Conservation (phyloP, 2,113 vertebrate species). For the Tychaedon coryphoeus region DNA sequence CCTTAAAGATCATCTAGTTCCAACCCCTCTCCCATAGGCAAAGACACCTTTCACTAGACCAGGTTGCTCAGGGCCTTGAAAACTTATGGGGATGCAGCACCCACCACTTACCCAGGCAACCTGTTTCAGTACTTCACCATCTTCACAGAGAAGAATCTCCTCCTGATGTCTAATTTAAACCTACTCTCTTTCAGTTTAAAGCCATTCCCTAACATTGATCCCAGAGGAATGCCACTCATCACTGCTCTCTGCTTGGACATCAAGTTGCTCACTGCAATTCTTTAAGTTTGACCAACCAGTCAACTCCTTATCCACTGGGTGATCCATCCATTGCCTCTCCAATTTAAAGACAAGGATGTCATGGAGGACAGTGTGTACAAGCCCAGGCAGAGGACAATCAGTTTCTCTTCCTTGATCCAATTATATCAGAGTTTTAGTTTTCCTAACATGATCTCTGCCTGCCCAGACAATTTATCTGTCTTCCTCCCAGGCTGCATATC, state of each 20-base stretch:
- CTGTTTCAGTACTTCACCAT: not conserved
- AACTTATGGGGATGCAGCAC: not conserved
- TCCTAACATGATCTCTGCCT: not conserved
- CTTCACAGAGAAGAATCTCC: not conserved
- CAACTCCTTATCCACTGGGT: not conserved
- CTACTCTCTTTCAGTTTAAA: not conserved
- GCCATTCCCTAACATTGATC: not conserved
- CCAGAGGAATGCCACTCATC: fast-evolving
- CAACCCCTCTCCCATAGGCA: not conserved
- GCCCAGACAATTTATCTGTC: not conserved
- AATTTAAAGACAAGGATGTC: not conserved
- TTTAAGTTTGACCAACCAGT: not conserved
- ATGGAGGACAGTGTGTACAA: not conserved
- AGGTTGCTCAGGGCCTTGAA: not conserved
- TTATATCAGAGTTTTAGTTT: not conserved
- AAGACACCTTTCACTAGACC: not conserved
- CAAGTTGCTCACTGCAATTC: fast-evolving
- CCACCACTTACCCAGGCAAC: not conserved
- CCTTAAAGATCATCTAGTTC: not conserved
- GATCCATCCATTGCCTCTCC: not conserved
- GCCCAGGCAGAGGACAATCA: not conserved
- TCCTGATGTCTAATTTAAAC: not conserved
- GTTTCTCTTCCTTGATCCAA: not conserved
- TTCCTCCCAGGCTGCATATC: not conserved
- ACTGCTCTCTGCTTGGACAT: not conserved